Evolutionary conservation across 2,797 vertebrate genomes (phyloP), one percentile per base, ranked within the genome.

Genomic region (Acanthurus lineatus): DNA sequence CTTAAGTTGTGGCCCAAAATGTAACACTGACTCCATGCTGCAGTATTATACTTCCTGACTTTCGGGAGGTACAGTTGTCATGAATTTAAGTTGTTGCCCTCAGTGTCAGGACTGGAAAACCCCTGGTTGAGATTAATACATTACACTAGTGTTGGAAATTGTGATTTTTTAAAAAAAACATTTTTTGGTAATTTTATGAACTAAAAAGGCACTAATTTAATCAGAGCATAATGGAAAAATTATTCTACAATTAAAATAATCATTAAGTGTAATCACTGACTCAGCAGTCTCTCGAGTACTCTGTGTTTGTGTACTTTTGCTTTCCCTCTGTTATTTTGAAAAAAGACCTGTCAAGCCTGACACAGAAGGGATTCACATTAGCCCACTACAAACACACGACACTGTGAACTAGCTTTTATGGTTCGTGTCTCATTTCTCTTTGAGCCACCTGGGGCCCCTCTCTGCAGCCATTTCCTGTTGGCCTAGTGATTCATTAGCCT

Each of bases 391-490:
- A 14, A 60, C 45, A 1, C 68, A 3, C 48, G 7, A 16, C 45
- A 3, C 28, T 78, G 60, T 52, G 64, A 68, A 60, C 47, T 15
- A 58, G 60, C 54, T 60, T 65, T 14, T 60, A 62, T 49, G 58
- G 53, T 83, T 79, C 51, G 25, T 48, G 71, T 57, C 73, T 88
- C 89, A 80, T 85, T 90, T 84, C 53, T 59, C 66, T 69, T 28
- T 2, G 72, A 85, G 83, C 74, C 84, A 80, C 87, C 88, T 86
- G 82, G 77, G 84, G 73, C 75, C 83, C 71, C 75, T 77, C 47
- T 58, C 45, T 25, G 59, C 76, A 81, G 79, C 76, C 77, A 76
- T 88, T 94, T 93, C 89, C 91, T 93, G 84, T 78, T 56, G 61
- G 81, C 76, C 38, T 75, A 52, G 32, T 62, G 83, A 81, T 84